Base-by-base conservation (phyloP, 2,888 invertebrate species). In the Ormyrus pomaceus region DNA sequence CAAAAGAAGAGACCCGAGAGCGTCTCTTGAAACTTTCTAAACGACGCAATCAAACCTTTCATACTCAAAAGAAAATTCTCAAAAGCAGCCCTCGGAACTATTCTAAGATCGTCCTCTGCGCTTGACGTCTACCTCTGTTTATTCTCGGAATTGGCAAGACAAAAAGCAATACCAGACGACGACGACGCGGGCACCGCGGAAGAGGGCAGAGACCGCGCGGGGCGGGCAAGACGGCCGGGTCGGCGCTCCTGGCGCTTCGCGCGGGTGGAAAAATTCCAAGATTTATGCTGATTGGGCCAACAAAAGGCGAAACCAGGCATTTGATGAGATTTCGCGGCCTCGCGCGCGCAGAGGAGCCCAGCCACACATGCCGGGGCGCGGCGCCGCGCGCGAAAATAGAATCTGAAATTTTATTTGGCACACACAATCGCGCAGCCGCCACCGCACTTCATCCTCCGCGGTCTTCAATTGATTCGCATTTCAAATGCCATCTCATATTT, bases 381-480 rank as follows among this genome's bases (percentile, higher is more conserved):
- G 50, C 6, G 64, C 11, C 50, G 56, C 11, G n/a, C 66, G n/a
- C 66, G 70, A 72, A 72, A 79, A 82, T 82, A 66, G 81, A 83
- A 83, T 83, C 83, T 77, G 61, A 84, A 84, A 83, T 83, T 83
- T 83, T 81, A 82, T 80, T 80, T 82, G 69, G 51, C 77, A 73
- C 71, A 70, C 46, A 71, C 71, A 80, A 58, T 70, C 77, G 80
- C 70, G 55, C 77, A 55, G 48, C 6, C n/a, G 11, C 55, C 11
- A 46, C 59, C 48, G 34, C 71, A 19, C n/a, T 46, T 45, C 50
- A 6, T 13, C 13, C 13, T 53, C n/a, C 11, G 80, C 53, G 65
- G 68, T 78, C 79, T 73, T 73, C 79, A 75, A 85, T 84, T 82
- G 84, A 83, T 85, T 85, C 84, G 80, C 83, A 85, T 84, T 83